These are phyloP conservation scores for Atlantisia rogersi DNA, from an alignment of 2,113 vertebrate species.

Conservation along the genomic window DNA sequence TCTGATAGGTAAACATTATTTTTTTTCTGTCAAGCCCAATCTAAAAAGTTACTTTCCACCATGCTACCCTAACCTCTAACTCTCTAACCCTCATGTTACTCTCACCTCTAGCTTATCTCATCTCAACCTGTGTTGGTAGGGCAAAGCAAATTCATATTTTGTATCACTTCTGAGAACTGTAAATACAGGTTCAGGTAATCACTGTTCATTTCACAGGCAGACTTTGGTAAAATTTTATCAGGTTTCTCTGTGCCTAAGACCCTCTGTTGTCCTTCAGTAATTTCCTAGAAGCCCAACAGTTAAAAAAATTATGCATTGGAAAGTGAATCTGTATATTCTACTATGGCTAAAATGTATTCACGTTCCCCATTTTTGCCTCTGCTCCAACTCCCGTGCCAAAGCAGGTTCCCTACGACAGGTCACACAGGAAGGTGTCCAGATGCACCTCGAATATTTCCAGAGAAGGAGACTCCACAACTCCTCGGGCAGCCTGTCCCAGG, in stretches of 20 bases:
- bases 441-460: no score
- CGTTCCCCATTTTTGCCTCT: background rate
- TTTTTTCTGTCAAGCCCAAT: background rate
- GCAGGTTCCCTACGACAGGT: no score
- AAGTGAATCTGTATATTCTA: background rate
- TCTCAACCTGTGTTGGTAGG: background rate
- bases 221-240: constrained; percentile 7
- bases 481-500: no score
- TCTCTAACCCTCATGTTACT: no score
- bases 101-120: no score
- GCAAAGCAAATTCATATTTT: background rate
- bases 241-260: background rate
- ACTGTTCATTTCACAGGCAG: background rate
- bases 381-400: background rate
- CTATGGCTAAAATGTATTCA: background rate
- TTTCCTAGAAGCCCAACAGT: background rate
- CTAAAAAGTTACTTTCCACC: background rate
- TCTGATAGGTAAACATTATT: background rate
- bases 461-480: no score
- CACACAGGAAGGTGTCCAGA: no score
- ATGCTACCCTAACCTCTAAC: background rate
- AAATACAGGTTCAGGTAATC: background rate
- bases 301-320: background rate
- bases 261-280: background rate
- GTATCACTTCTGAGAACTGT: background rate